Base-by-base conservation (phyloP, 2,797 vertebrate species). In the Peromyscus nudipes region DNA sequence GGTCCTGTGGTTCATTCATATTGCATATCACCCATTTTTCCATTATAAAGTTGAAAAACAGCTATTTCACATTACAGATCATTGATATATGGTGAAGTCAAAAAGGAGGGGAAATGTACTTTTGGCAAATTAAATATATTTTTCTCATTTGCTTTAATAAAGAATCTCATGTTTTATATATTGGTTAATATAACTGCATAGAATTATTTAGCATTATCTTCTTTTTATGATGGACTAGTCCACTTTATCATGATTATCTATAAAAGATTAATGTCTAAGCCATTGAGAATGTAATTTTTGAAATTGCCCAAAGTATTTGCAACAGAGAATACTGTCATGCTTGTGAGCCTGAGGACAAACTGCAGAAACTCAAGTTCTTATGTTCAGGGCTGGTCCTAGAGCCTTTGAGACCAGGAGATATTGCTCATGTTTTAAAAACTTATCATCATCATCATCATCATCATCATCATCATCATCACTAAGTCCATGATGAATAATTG, bases 71-170 rank as follows among this genome's bases (percentile, higher is more conserved):
- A 25, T 96, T 93, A 80, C 0, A 88, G 25, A 82, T 12, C 25
- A 52, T 73, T 77, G 71, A 77, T 76, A 31, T 79, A 57, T n/a
- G 69, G n/a, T 64, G 34, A 85, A 90, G 37, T 89, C 43, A 64
- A 27, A 69, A 80, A 81, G 4, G n/a, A 79, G 8, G 19, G 27
- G 40, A 92, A 88, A 91, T 85, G 65, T 40, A 80, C 43, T 95
- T 96, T 95, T 79, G 67, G 43, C 81, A 95, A 95, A 86, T 81
- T 81, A 86, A 67, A 88, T 80, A 75, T 87, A 90, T 95, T 94
- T 91, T 92, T 31, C 73, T 95, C 91, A 95, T 97, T 97, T 91
- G 77, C 71, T 96, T 97, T 97, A 97, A 96, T 97, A 97, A 96
- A 89, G 14, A 43, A 87, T 91, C 67, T 97, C 92, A 96, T 95